These are phyloP conservation scores for Orthonychiurus folsomi DNA, from an alignment of 2,888 invertebrate genomes.

Conservation along the genomic window DNA sequence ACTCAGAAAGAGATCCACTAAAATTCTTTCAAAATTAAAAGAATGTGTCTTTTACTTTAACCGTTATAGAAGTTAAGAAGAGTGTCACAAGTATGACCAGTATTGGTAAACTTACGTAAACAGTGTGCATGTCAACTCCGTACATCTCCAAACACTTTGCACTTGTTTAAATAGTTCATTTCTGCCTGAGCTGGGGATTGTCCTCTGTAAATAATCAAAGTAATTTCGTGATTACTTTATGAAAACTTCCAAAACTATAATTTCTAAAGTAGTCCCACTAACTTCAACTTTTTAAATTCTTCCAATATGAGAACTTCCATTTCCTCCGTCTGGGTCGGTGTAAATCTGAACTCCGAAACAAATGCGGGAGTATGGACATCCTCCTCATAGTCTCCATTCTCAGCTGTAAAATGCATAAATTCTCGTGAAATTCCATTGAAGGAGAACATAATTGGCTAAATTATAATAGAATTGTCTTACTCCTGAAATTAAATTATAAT, in stretches of 20 bases:
- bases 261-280: slow-evolving; percentile 18
- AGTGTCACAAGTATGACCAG: too few species aligned
- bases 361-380: slow-evolving; percentile 86
- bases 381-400: slow-evolving; percentile 93
- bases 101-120: slow-evolving; percentile 53
- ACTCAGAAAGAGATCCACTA: neutral
- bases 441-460: too few species aligned
- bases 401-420: slow-evolving; percentile 64
- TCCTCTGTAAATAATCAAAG: slow-evolving; percentile 49
- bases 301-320: slow-evolving; percentile 91
- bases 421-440: too few species aligned
- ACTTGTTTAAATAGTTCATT: slow-evolving; percentile 85
- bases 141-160: slow-evolving; percentile 98
- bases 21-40: neutral
- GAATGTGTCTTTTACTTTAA: neutral
- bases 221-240: neutral
- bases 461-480: neutral
- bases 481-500: neutral
- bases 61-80: too few species aligned
- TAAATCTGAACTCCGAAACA: slow-evolving; percentile 95
- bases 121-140: slow-evolving; percentile 97
- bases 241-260: neutral
- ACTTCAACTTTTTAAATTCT: slow-evolving; percentile 72
- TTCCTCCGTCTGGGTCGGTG: slow-evolving; percentile 91
- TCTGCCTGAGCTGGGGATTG: slow-evolving; percentile 93